phyloP scores from a whole-genome alignment of 2,797 vertebrate species.

The Staurois parvus region DNA sequence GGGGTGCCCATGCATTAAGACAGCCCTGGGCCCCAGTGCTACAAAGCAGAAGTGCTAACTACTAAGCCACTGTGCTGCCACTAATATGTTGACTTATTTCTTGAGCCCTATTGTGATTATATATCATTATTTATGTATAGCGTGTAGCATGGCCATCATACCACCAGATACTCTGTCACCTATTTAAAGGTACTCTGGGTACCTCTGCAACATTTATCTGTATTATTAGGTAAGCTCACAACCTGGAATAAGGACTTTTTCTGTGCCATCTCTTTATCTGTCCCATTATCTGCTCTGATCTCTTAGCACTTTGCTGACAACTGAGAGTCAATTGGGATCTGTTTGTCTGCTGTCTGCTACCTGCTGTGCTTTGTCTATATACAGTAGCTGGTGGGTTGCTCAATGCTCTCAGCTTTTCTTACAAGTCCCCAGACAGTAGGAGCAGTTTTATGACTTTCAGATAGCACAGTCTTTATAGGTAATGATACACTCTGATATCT shows the following conservation, averaged over 20 bases:
- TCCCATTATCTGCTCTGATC: background rate
- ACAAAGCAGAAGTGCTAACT: no score
- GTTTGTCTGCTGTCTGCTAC: slow-evolving; percentile 4
- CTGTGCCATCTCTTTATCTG: slow-evolving; percentile 6
- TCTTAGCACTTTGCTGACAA: slow-evolving; percentile 17
- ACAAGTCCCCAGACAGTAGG: slow-evolving; percentile 23
- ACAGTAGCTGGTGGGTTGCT: slow-evolving; percentile 28
- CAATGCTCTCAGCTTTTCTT: slow-evolving; percentile 8
- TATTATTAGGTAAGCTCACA: no score
- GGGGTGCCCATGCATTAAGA: no score
- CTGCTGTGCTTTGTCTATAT: slow-evolving; percentile 2
- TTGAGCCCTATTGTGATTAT: no score
- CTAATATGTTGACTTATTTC: no score
- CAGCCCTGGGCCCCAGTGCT: no score
- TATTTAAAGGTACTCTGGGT: no score
- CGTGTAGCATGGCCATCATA: no score
- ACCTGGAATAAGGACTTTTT: background rate
- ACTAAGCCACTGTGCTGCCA: no score
- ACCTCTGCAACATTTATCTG: no score
- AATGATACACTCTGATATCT: background rate
- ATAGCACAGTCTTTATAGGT: slow-evolving; percentile 19
- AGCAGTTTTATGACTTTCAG: slow-evolving; percentile 22
- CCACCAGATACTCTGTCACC: no score
- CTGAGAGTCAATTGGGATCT: slow-evolving; percentile 3
- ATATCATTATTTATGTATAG: no score